These are phyloP conservation scores for Rhagoletis zephyria DNA, from an alignment of 1,140 invertebrate species.

Conservation along the genomic window DNA sequence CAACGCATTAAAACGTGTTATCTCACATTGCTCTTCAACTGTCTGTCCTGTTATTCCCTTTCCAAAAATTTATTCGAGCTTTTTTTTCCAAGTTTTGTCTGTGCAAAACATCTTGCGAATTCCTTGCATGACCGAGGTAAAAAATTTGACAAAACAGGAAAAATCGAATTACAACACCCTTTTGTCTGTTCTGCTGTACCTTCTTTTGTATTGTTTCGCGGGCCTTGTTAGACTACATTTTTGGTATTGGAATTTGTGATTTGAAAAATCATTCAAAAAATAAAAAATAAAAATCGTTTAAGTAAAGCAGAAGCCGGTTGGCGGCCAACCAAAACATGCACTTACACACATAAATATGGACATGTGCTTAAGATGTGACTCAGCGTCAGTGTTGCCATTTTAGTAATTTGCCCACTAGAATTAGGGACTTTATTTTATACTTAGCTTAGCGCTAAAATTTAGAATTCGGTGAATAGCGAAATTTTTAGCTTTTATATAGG, in stretches of 20 bases:
- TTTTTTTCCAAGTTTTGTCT: not conserved
- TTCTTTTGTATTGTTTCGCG: not conserved
- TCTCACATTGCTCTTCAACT: constrained; percentile 39
- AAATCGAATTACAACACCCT: constrained; percentile 49
- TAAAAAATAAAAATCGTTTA: not conserved
- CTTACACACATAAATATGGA: too few relatives aligned
- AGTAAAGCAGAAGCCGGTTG: not conserved
- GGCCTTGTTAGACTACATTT: not conserved
- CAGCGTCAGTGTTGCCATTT: too few relatives aligned
- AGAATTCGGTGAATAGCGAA: too few relatives aligned
- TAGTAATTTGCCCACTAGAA: too few relatives aligned
- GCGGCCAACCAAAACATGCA: not conserved
- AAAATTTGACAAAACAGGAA: constrained; percentile 12
- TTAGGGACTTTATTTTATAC: too few relatives aligned
- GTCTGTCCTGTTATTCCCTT: constrained; percentile 26
- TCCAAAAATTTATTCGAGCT: constrained; percentile 2
- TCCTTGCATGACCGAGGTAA: not conserved
- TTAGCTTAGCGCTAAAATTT: too few relatives aligned
- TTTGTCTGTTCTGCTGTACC: constrained; percentile 21
- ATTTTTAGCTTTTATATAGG: too few relatives aligned
- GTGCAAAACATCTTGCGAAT: not conserved
- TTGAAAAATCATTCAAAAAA: constrained; percentile 18
- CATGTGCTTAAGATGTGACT: too few relatives aligned
- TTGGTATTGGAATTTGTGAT: constrained; percentile 38
- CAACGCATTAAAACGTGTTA: constrained; percentile 36